Evolutionary conservation across 2,797 vertebrate species (phyloP), one percentile per base, ranked within the genome.

Genomic region (Girardinus metallicus): DNA sequence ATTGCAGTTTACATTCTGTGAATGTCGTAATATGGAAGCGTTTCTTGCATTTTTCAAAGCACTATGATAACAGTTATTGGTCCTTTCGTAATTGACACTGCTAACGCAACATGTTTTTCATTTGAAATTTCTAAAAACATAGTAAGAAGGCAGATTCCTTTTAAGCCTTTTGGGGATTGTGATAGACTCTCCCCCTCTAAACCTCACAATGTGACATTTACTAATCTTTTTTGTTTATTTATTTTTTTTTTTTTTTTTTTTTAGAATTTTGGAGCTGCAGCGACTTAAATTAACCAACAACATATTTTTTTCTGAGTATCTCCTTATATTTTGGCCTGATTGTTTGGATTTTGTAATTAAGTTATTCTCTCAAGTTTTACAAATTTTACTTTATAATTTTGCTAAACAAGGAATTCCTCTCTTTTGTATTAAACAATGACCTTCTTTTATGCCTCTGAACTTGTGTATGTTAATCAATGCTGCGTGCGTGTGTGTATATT

Each of bases 371-470:
- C 55, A 46, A 80, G 66, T 68, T 68, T 64, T 64, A 64, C 9
- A 83, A 6, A 77, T 75, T 53, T 55, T 46, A 34, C 81, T 82
- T 68, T 4, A 8, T 83, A 47, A 80, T 81, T 87, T 80, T 21
- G 26, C 82, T 73, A 77, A 68, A 80, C 57, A 78, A 76, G 49
- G 72, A 46, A 46, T 15, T 29, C 1, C 49, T 41, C 51, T 55
- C 68, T 46, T 64, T 49, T 73, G n/a, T 74, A 47, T 39, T 11
- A 16, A 23, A 51, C 9, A 44, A n/a, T 2, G 49, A 12, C 0
- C 4, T 39, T 16, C 36, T 57, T 80, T 29, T 49, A 11, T 71
- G 18, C 64, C 44, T 75, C 21, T 74, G 62, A 41, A 62, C 44
- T 15, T 46, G 13, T 29, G 75, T 26, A 43, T 7, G 26, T 41